Evolutionary conservation across 2,113 vertebrate genomes (phyloP).

Genomic region (Perccottus glenii): DNA sequence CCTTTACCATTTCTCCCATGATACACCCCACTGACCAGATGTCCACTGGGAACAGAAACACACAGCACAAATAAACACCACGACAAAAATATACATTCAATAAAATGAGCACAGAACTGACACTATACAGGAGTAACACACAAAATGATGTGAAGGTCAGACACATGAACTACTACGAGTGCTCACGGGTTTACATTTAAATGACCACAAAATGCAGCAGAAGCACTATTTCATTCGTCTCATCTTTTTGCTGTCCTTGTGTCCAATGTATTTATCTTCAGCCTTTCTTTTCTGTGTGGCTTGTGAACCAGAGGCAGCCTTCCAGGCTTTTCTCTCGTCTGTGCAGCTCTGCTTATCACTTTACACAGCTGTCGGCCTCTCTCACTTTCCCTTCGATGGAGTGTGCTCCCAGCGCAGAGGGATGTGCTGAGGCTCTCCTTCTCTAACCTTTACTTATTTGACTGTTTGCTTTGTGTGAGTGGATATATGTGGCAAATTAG

Average conservation of each 20-base stretch:
- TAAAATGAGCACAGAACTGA: slow-evolving; percentile 11
- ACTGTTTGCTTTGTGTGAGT: slow-evolving; percentile 30
- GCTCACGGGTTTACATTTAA: slow-evolving; percentile 10
- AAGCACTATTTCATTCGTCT: not conserved
- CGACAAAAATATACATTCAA: slow-evolving; percentile 24
- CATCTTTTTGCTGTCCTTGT: not conserved
- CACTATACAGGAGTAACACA: slow-evolving; percentile 13
- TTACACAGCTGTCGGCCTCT: slow-evolving; percentile 69
- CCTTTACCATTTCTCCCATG: slow-evolving; percentile 99
- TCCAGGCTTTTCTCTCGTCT: slow-evolving; percentile 49
- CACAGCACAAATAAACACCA: slow-evolving; percentile 31
- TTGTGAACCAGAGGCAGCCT: slow-evolving; percentile 37
- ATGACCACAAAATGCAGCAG: slow-evolving; percentile 18
- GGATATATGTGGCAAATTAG: slow-evolving; percentile 29
- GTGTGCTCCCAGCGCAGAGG: slow-evolving; percentile 15
- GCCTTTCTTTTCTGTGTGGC: slow-evolving; percentile 35
- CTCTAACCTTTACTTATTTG: not conserved
- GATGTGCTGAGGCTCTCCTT: slow-evolving; percentile 18
- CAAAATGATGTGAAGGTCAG: slow-evolving; percentile 1
- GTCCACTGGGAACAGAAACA: slow-evolving; percentile 92
- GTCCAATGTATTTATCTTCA: slow-evolving; percentile 38
- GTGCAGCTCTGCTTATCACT: slow-evolving; percentile 61
- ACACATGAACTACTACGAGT: slow-evolving; percentile 1
- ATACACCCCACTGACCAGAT: slow-evolving; percentile 99
- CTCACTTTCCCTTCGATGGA: slow-evolving; percentile 21